phyloP scores from a whole-genome alignment of 2,888 invertebrate genomes.

The Tipula vernalis region DNA sequence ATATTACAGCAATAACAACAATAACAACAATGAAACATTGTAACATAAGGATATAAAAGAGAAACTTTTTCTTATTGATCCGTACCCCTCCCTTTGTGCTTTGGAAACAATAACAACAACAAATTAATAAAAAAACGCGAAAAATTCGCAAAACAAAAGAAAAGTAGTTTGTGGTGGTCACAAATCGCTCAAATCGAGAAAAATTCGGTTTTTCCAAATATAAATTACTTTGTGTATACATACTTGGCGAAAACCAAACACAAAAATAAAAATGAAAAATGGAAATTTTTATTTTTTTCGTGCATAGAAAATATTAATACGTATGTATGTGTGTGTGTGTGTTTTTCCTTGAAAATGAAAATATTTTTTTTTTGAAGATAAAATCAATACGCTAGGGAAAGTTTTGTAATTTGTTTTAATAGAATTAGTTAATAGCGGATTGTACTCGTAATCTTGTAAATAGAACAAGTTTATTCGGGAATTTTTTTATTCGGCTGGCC shows the following conservation, averaged over 20 bases:
- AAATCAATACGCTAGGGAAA: not conserved
- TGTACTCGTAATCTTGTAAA: not conserved
- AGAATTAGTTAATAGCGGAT: not conserved
- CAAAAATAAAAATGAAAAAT: not conserved
- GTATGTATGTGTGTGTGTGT: not conserved
- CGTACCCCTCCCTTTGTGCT: not conserved
- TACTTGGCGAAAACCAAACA: not conserved
- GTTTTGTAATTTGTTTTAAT: not conserved
- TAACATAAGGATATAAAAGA: not conserved
- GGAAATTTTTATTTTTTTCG: not conserved
- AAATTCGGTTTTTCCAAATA: not conserved
- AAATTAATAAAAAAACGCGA: not conserved
- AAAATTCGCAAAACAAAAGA: not conserved
- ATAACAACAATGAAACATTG: not conserved
- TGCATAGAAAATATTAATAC: not conserved
- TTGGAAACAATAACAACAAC: not conserved
- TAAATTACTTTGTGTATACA: not conserved
- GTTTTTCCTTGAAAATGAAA: not conserved
- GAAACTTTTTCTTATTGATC: not conserved
- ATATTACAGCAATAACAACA: not conserved
- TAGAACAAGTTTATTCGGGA: too few species aligned
- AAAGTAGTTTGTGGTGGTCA: not conserved
- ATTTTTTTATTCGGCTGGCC: too few species aligned
- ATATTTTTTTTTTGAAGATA: not conserved
- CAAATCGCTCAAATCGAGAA: not conserved